These are phyloP conservation scores for Cyclophora punctaria DNA, from an alignment of 2,888 invertebrate species.

Conservation along the genomic window DNA sequence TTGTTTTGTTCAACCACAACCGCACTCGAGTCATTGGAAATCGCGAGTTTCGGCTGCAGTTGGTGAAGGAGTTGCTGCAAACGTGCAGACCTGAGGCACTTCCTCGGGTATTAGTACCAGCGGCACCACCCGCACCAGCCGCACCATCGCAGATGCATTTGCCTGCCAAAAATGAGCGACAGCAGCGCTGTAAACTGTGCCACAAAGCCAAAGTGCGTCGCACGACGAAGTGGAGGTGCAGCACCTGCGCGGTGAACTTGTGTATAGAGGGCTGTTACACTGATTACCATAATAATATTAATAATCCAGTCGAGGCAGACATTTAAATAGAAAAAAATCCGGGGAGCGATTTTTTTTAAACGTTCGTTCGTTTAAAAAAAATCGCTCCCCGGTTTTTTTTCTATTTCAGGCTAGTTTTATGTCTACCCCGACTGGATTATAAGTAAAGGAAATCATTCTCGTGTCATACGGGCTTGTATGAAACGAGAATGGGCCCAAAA, in stretches of 20 bases:
- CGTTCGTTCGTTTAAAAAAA: too few relatives aligned
- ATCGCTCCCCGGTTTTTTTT: too few relatives aligned
- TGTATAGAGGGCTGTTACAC: conserved; percentile 1
- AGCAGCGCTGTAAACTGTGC: conserved; percentile 1
- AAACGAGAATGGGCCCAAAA: too few relatives aligned
- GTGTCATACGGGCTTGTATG: too few relatives aligned
- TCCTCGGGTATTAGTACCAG: not conserved
- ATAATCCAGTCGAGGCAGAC: too few relatives aligned
- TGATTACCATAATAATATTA: not conserved
- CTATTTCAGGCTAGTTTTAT: too few relatives aligned
- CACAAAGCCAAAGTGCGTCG: not conserved
- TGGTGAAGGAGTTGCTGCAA: not conserved
- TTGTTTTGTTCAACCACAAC: conserved; percentile 1
- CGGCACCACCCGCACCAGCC: not conserved
- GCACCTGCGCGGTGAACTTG: not conserved
- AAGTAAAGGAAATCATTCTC: too few relatives aligned
- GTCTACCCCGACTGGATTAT: too few relatives aligned
- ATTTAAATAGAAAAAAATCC: too few relatives aligned
- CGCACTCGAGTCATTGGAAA: not conserved
- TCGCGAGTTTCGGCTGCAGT: not conserved
- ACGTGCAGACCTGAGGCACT: not conserved
- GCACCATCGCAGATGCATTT: too few relatives aligned
- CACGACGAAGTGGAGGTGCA: too few relatives aligned
- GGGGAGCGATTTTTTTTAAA: too few relatives aligned
- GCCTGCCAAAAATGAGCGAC: not conserved